Base-by-base conservation (phyloP, 1,140 invertebrate genomes). In the Pseudachorutes palmiensis region DNA sequence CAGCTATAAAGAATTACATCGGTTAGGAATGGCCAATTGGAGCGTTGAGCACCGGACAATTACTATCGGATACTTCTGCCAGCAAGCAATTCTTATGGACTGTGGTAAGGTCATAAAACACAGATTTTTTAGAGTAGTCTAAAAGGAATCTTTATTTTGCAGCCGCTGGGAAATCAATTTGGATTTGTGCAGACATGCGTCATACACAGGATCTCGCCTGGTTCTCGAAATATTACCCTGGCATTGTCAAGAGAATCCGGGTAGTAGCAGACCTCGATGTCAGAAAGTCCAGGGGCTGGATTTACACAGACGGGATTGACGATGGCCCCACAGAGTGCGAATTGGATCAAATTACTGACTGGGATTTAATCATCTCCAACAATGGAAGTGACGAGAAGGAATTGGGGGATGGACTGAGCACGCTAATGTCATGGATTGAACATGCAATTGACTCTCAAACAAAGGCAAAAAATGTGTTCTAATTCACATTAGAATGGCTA, bases 151-250 rank as follows among this genome's bases (percentile, higher is more conserved):
- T 45, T 28, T 41, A 3, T 45, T 14, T 48, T 67, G 2, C 33
- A 67, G 66, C 48, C 1, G 19, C n/a, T 5, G 66, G 60, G 5
- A 67, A 67, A 36, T 3, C 49, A 72, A 75, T 92, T 64, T 88
- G 93, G 86, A 90, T 98, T 72, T 85, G 97, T 1, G 93, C 91
- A 78, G 95, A 98, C 81, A 84, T 91, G 30, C 80, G 95, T 75
- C 82, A 94, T 71, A 86, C 86, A 80, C 88, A 87, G 55, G 94
- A 98, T 77, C 80, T 97, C 0, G 76, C 83, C 66, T 97, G 88
- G 86, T 97, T 97, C 74, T 80, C 78, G 63, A 82, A 87, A 79
- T 84, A 81, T 73, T 87, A 87, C 80, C 78, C 79, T 9, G 74
- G 82, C 49, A 71, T 77, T 68, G 82, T 88, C 24, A 84, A 81